These are phyloP conservation scores for Dendronephthya gigantea DNA, from an alignment of 64 coral and sea anemone species.

Conservation along the genomic window DNA sequence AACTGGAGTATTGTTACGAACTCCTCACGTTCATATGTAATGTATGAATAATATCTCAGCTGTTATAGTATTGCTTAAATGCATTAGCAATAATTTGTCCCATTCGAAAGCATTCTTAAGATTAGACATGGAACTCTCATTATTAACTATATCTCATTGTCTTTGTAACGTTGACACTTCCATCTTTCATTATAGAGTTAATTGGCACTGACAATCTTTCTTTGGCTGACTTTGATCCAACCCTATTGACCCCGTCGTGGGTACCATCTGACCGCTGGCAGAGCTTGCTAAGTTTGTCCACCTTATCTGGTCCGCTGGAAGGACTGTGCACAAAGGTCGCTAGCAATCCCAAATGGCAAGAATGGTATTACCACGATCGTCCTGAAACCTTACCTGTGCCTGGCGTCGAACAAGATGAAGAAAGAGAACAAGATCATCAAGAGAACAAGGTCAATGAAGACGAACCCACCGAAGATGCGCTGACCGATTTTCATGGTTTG, in stretches of 20 bases:
- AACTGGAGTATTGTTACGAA: no score
- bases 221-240: constrained; percentile 92
- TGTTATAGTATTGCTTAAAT: no score
- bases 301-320: constrained; percentile 68
- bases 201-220: constrained; percentile 5
- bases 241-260: constrained; percentile 76
- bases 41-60: no score
- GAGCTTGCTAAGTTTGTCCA: constrained; percentile 52
- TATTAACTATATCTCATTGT: no score
- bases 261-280: constrained; percentile 59
- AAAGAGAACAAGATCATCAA: neutral
- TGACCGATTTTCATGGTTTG: constrained; percentile 40
- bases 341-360: constrained; percentile 59
- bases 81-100: no score
- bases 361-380: constrained; percentile 54
- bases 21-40: no score
- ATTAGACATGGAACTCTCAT: no score
- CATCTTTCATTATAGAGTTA: neutral
- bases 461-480: neutral
- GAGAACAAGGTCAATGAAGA: neutral
- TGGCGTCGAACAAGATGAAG: neutral
- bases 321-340: constrained; percentile 79
- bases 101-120: no score
- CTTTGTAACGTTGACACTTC: neutral
- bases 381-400: constrained; percentile 49